These are phyloP conservation scores for Telmatherina bonti DNA, from an alignment of 2,797 vertebrate genomes.

Conservation along the genomic window DNA sequence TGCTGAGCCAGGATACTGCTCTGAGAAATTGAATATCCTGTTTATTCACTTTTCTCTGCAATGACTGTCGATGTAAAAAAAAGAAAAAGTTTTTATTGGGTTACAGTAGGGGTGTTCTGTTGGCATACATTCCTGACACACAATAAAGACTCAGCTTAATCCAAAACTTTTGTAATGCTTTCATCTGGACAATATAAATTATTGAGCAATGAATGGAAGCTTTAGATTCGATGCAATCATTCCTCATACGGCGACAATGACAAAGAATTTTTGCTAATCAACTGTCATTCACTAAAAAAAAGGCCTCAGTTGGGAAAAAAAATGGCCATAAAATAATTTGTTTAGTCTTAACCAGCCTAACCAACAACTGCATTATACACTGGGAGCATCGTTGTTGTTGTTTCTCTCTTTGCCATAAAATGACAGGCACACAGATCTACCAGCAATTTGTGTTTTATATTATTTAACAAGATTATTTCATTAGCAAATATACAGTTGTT, in stretches of 20 bases:
- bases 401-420: background rate
- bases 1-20: conserved; percentile 34
- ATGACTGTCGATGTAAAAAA: background rate
- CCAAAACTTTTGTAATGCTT: background rate
- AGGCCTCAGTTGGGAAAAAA: background rate
- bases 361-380: background rate
- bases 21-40: conserved; percentile 47
- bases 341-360: background rate
- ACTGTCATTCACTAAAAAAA: background rate
- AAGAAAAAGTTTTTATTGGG: conserved; percentile 7
- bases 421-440: background rate
- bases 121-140: background rate
- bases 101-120: background rate
- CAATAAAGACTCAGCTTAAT: background rate
- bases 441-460: no score
- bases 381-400: background rate
- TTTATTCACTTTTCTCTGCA: conserved; percentile 5
- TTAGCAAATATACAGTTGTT: background rate
- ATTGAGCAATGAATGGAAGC: background rate
- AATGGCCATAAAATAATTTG: background rate
- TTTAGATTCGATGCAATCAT: background rate
- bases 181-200: background rate
- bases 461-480: no score
- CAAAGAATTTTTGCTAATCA: background rate
- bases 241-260: background rate